Evolutionary conservation across 2,113 vertebrate genomes (phyloP), one percentile per base, ranked within the genome.

Genomic region (Zapornia atra): DNA sequence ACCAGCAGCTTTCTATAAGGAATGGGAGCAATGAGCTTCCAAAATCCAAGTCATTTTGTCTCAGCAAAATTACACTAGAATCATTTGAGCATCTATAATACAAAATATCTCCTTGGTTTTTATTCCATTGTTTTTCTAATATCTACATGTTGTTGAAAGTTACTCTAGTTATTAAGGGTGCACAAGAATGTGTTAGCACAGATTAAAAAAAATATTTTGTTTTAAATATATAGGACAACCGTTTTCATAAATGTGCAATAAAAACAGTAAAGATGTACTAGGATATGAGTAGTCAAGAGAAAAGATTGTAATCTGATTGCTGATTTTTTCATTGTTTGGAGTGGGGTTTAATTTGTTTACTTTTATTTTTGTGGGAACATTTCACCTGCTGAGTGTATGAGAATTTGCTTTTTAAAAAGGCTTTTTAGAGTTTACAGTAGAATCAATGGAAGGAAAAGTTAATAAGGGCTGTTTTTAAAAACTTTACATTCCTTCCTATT

Each of bases 381-480:
- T 98, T 98, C 97, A 98, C 95, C 95, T 77, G 96, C 97, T 97
- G 97, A 98, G 96, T 98, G 97, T 98, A 95, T 96, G 95, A 97
- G 96, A 98, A 97, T 95, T 98, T 98, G 96, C 96, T 98, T 98
- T 98, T 97, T 97, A 91, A 96, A 97, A 98, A 98, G 98, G 97
- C 96, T 98, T 98, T 97, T 98, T 98, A 98, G 98, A 97, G 98
- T 98, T 98, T 98, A 98, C 98, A 98, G 96, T 98, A 98, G 98
- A 97, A 97, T 97, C 90, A 97, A 97, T 86, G 98, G 98, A 98
- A 98, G 98, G 98, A 98, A 98, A 97, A 98, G 98, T 98, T 98
- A 98, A 98, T 98, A 98, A 98, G 98, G 98, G 98, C 98, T 98
- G 98, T 98, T 98, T 98, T 98, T 98, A 98, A 98, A 96, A 96